Evolutionary conservation across 2,888 invertebrate genomes (phyloP), one percentile per base, ranked within the genome.

Genomic region (Willowsia nigromaculata): DNA sequence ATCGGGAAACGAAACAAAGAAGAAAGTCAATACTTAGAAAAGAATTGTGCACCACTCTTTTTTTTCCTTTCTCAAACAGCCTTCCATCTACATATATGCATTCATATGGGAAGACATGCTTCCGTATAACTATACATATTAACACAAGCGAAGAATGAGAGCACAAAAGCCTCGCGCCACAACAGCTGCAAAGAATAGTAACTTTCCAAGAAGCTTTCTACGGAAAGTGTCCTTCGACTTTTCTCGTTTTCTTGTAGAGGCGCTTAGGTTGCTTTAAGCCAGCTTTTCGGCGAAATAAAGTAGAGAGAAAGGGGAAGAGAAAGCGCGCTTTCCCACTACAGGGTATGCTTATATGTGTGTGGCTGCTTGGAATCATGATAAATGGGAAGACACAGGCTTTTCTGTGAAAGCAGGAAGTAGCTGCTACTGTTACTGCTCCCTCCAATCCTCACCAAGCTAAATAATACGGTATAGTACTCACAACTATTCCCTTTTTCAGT

Each of bases 1-100:
- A 76, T 50, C 78, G 50, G 78, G 80, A 47, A 65, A 78, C 37
- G 37, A 53, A 68, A 43, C n/a, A n/a, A 74, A 74, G 27, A 27
- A 59, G 76, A 81, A 87, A 68, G 81, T 81, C 80, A 81, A 87
- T 87, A 87, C 81, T 71, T 53, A 27, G 68, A 74, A 85, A 62
- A 47, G 47, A 59, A 33, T 65, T n/a, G 11, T 47, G 50, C 43
- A 30, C 13, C 11, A n/a, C 27, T 18, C 33, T 33, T 13, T 37
- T 1, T 53, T 30, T 50, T 33, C 30, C 6, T 11, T 18, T 33
- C 33, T 33, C 30, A 33, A 18, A 76, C 76, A 30, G 1, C 27
- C 43, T 74, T 6, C 30, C 33, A 71, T 43, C 15, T 27, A 22
- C 11, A 71, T 30, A 62, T 62, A 33, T 50, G 18, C 7, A 53